Base-by-base conservation (phyloP, 2,797 vertebrate species). In the Microctenopoma lineatum region DNA sequence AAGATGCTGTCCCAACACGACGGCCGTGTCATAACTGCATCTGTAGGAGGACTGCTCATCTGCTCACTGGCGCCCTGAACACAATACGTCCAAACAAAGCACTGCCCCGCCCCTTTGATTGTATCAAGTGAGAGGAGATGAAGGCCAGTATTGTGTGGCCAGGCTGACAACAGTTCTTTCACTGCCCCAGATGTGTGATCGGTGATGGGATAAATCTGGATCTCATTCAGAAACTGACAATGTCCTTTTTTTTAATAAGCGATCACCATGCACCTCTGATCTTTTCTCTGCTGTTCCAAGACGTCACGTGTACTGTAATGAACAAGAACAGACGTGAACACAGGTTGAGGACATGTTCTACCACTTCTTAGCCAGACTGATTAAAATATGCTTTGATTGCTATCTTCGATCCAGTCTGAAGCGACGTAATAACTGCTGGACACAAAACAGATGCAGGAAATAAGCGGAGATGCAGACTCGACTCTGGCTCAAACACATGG, bases 21-120 rank as follows among this genome's bases (percentile, higher is more conserved):
- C 60, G 81, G 81, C 83, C 68, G 73, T 88, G 70, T 88, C 81
- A 79, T 71, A 60, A 65, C 67, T 16, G 14, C 41, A 46, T 50
- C 66, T 75, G 65, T 60, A 46, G 67, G 75, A 71, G 52, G 54
- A 66, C 66, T 29, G 61, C 65, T 75, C 32, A 44, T 48, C 66
- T 29, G 61, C 60, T 75, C 32, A 44, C 42, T 65, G 53, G 54
- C 48, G 67, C 32, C 61, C 50, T 46, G 56, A 84, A 72, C 70
- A 90, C 85, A 92, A 90, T 84, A 75, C 11, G 41, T 75, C 71
- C 86, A 84, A 89, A 86, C 85, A 90, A 77, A 89, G 82, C 77
- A 61, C 25, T 9, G 46, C 66, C 63, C 77, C 59, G 16, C 66
- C 79, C 72, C 78, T 34, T 34, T 34, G 81, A 80, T 84, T 29